Conservation (phyloP, 1,140 invertebrate genomes). For the Drosophila nigromelanica region DNA sequence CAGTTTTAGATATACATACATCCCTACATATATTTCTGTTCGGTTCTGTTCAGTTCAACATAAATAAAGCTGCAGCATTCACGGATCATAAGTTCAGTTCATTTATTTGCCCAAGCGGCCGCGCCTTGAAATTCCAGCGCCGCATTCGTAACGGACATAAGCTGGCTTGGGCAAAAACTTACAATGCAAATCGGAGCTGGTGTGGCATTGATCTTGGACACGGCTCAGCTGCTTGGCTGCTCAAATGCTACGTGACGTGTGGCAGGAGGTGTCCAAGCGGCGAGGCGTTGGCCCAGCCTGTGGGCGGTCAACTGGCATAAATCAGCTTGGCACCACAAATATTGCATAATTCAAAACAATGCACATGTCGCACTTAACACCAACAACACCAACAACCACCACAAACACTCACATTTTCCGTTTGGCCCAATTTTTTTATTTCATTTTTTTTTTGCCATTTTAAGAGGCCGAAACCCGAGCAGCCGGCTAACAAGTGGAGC, state of each 20-base stretch:
- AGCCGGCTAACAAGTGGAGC: constrained; percentile 16
- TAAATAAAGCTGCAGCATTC: constrained; percentile 40
- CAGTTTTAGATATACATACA: background rate
- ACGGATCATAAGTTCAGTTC: constrained; percentile 36
- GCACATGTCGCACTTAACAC: constrained; percentile 43
- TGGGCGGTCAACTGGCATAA: constrained; percentile 68
- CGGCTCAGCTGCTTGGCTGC: background rate
- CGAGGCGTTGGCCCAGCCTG: constrained; percentile 48
- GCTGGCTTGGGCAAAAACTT: constrained; percentile 6
- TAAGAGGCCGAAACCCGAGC: constrained; percentile 35
- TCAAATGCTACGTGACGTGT: constrained; percentile 43
- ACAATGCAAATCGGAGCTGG: constrained; percentile 47
- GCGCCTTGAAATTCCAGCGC: constrained; percentile 33
- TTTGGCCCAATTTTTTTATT: constrained; percentile 74
- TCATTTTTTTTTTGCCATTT: constrained; percentile 61
- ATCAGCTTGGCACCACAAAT: constrained; percentile 61
- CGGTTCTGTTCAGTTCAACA: background rate
- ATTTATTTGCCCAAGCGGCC: constrained; percentile 3
- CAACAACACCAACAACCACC: background rate
- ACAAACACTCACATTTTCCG: constrained; percentile 21
- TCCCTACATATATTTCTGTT: constrained; percentile 4
- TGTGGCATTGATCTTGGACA: constrained; percentile 65
- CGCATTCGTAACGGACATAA: constrained; percentile 2
- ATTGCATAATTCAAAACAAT: constrained; percentile 54
- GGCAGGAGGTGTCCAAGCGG: constrained; percentile 56